A percentile compares a stretch with the other conserved stretches of the same genome.
phyloP scores from a whole-genome alignment of 1,140 invertebrate genomes.

The Drosophila chauvacae region DNA sequence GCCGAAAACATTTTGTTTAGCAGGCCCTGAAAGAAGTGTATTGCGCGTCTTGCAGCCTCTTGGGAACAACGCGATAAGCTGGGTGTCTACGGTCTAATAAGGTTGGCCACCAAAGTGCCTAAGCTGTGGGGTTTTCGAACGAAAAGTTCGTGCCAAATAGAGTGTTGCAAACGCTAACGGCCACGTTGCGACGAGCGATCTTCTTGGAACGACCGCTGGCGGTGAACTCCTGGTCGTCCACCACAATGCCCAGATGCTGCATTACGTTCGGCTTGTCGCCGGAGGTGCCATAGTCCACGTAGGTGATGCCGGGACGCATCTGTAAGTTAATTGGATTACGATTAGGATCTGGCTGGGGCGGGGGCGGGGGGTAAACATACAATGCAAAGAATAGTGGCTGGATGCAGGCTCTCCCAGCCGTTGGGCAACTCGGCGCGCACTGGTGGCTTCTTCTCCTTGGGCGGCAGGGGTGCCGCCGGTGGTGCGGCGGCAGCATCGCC shows the following conservation, averaged over 20 bases:
- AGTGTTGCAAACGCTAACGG: slow-evolving; percentile 85
- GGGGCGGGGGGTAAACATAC: slow-evolving; percentile 44
- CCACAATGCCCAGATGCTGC: slow-evolving; percentile 85
- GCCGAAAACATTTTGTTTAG: too few relatives aligned
- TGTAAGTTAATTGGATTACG: slow-evolving; percentile 70
- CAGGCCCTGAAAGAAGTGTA: neutral
- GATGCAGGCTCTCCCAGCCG: slow-evolving; percentile 88
- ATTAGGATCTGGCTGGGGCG: neutral
- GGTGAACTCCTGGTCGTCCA: slow-evolving; percentile 85
- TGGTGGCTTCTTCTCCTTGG: slow-evolving; percentile 84
- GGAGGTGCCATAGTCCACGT: slow-evolving; percentile 86
- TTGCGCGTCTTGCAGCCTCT: slow-evolving; percentile 2
- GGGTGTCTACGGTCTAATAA: neutral
- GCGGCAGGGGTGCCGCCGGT: slow-evolving; percentile 11
- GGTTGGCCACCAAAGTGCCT: neutral
- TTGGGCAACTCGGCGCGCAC: slow-evolving; percentile 86
- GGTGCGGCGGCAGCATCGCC: slow-evolving; percentile 40
- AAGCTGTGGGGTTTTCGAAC: slow-evolving; percentile 45
- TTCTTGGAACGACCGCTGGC: slow-evolving; percentile 86
- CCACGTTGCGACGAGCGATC: slow-evolving; percentile 86
- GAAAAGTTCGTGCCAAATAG: slow-evolving; percentile 84
- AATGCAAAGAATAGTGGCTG: slow-evolving; percentile 89
- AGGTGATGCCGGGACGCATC: slow-evolving; percentile 89
- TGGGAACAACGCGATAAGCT: slow-evolving; percentile 2
- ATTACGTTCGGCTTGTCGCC: slow-evolving; percentile 87